Conservation (phyloP, 2,113 vertebrate genomes). For the Rhodinocichla rosea region DNA sequence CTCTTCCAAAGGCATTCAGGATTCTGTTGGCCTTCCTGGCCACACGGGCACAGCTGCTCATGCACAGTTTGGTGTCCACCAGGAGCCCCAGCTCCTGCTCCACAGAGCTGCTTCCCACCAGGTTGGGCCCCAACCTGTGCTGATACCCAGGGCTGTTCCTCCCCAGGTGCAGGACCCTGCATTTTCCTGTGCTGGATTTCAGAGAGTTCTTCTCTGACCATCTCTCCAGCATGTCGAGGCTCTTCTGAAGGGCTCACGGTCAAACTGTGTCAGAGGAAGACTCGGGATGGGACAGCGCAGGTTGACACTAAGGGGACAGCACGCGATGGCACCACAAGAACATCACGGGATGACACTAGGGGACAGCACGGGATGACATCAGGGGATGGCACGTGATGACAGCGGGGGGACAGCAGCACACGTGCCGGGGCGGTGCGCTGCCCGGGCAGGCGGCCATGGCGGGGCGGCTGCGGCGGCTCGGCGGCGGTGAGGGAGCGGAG, state of each 20-base stretch:
- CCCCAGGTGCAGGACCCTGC: neutral
- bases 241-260: neutral
- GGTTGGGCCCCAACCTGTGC: neutral
- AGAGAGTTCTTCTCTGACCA: neutral
- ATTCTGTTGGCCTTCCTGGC: neutral
- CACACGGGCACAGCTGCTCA: neutral
- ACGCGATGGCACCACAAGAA: rapidly evolving
- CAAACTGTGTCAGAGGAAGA: neutral
- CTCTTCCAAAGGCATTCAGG: neutral
- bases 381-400: neutral
- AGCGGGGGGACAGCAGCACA: neutral
- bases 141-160: neutral
- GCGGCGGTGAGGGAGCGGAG: neutral
- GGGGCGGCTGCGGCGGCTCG: neutral
- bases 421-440: neutral
- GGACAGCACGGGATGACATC: neutral
- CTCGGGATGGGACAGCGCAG: no score
- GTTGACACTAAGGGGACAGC: neutral
- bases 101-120: no score
- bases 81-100: neutral
- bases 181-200: no score
- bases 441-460: neutral
- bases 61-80: neutral
- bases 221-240: neutral
- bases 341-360: neutral